Percentiles rank a stretch among this genome's conserved stretches.
Conservation (phyloP, 2,888 invertebrate genomes). For the Fragum sueziense region DNA sequence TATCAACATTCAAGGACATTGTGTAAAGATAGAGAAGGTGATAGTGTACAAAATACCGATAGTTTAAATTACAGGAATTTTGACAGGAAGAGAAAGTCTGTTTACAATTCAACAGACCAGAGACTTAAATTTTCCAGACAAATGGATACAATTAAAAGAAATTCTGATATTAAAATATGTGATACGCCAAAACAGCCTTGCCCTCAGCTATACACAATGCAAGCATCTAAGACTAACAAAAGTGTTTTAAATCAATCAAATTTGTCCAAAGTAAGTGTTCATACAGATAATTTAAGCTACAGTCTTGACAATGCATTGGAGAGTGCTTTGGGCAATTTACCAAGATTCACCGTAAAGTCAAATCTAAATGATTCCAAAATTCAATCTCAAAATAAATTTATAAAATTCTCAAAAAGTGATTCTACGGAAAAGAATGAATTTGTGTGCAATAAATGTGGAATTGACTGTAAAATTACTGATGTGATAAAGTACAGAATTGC, state of each 20-base stretch:
- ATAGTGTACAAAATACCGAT: too few species aligned
- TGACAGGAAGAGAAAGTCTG: neutral
- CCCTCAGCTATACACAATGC: neutral
- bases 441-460: slow-evolving; percentile 1
- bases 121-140: neutral
- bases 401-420: neutral
- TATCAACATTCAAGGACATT: neutral
- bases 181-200: neutral
- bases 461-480: slow-evolving; percentile 1
- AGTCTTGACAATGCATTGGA: slow-evolving; percentile 69
- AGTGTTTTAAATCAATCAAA: neutral
- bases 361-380: neutral
- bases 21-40: too few species aligned
- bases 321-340: slow-evolving; percentile 62
- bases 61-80: too few species aligned
- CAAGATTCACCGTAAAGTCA: slow-evolving; percentile 60
- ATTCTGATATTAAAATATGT: too few species aligned
- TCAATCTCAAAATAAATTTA: neutral
- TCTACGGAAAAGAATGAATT: neutral
- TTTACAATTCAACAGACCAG: neutral
- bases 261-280: neutral
- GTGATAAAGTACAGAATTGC: slow-evolving; percentile 57
- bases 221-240: too few species aligned
- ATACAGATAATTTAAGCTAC: neutral
- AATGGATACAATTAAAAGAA: neutral